phyloP scores from a whole-genome alignment of 2,797 vertebrate genomes.

The Vespertilio murinus region DNA sequence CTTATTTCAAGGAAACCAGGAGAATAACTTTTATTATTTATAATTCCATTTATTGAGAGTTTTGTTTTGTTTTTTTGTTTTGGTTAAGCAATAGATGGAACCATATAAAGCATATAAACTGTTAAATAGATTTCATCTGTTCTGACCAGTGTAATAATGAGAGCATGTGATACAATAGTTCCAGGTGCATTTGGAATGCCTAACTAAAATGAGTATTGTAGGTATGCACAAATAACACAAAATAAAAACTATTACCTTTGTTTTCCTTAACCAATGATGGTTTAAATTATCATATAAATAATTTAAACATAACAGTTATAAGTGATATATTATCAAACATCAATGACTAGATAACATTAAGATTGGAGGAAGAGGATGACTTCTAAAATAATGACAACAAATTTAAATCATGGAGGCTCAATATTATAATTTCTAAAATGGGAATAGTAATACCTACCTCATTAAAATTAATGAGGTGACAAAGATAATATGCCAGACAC shows the following conservation, averaged over 20 bases:
- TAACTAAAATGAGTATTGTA: background rate
- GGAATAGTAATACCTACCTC: background rate
- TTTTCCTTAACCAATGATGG: background rate
- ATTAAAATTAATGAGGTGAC: background rate
- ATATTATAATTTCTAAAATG: conserved; percentile 42
- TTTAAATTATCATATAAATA: too few relatives aligned
- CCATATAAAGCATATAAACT: background rate
- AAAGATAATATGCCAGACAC: background rate
- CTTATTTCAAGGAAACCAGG: background rate
- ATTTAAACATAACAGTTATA: background rate
- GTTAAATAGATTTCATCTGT: background rate
- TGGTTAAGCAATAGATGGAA: background rate
- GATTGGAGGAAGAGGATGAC: background rate
- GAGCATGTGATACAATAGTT: background rate
- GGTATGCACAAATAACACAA: background rate
- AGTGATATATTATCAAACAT: background rate
- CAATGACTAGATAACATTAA: background rate
- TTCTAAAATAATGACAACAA: background rate
- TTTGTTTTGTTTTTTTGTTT: background rate
- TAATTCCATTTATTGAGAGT: background rate
- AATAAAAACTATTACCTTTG: background rate
- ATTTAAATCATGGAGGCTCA: background rate
- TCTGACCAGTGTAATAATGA: background rate
- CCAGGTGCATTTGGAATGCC: background rate
- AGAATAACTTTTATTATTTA: conserved; percentile 29